Evolutionary conservation across 2,888 invertebrate species (phyloP), one percentile per base, ranked within the genome.

Genomic region (Pheosia gnoma): DNA sequence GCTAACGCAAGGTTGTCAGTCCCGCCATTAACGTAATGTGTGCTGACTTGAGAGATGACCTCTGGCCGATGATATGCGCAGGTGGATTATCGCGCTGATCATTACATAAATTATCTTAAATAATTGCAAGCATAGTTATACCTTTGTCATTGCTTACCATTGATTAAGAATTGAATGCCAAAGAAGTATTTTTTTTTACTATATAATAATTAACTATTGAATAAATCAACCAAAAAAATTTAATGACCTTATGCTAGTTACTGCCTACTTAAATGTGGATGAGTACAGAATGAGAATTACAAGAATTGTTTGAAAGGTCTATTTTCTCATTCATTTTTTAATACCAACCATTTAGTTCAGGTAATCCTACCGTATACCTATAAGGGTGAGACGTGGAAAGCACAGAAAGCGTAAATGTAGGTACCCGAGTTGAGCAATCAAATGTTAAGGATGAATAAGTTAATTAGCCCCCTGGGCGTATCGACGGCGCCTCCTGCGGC

Each of bases 361-460:
- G 70, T 75, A 69, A 72, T 75, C 74, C 70, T 67, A 72, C 66
- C 53, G 63, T 56, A n/a, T n/a, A 57, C 63, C 68, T 68, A 66
- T 78, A 82, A 77, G 77, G 80, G 78, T 78, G 72, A 77, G 75
- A 82, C 78, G 77, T 76, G 71, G 67, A 74, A 77, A 78, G 76
- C 77, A 76, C 77, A 68, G 65, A 78, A 79, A 83, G 72, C 75
- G 74, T 75, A 82, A 84, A 83, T 84, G 25, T 25, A 25, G 25
- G 82, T 82, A 84, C 81, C 82, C 83, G 87, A 92, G 86, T 91
- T 87, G 83, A 89, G 91, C 92, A 91, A 91, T 92, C 89, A 92
- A 93, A 92, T 90, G 91, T 91, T 92, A 91, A 90, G 93, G 92
- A 91, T 92, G 93, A 91, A 93, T 93, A 93, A 92, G 92, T 92